Evolutionary conservation across 2,113 vertebrate species (phyloP).

Genomic region (Crocuta crocuta): DNA sequence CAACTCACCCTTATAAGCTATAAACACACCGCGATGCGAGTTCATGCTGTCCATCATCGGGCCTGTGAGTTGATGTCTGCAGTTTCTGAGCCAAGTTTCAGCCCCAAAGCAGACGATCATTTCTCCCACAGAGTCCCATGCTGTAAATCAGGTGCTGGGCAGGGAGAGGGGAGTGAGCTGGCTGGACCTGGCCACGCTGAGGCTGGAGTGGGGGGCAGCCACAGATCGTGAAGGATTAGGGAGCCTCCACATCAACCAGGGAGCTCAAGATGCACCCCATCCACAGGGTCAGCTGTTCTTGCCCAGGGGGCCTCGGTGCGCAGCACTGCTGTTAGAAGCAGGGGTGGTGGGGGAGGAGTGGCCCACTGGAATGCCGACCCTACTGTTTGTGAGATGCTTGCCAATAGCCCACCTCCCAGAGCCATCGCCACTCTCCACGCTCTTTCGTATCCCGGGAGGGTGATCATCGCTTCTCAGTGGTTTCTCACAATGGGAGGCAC

Average conservation of each 20-base stretch:
- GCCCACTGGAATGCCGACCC: fast-evolving
- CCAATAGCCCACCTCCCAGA: not conserved
- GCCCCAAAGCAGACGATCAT: fast-evolving
- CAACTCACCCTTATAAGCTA: not conserved
- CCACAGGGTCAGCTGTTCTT: not conserved
- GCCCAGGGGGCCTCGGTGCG: fast-evolving
- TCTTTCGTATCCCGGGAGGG: too few relatives aligned
- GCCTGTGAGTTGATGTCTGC: not conserved
- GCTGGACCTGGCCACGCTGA: fast-evolving
- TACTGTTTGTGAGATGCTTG: fast-evolving
- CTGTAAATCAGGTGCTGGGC: not conserved
- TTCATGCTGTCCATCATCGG: fast-evolving
- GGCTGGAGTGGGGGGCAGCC: fast-evolving
- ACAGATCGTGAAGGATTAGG: not conserved
- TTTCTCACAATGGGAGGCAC: not conserved
- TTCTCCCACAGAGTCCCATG: fast-evolving
- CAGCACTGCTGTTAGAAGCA: fast-evolving
- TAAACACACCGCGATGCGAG: fast-evolving
- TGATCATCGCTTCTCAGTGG: not conserved
- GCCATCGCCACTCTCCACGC: fast-evolving
- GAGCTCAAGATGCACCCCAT: not conserved
- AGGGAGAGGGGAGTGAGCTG: not conserved
- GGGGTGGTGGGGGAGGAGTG: fast-evolving
- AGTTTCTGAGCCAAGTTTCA: not conserved
- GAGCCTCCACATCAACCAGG: not conserved